Percentiles rank a stretch among this genome's conserved stretches.
Evolutionary conservation across 2,888 invertebrate species (phyloP).

Genomic region (Drosophila siamana): DNA sequence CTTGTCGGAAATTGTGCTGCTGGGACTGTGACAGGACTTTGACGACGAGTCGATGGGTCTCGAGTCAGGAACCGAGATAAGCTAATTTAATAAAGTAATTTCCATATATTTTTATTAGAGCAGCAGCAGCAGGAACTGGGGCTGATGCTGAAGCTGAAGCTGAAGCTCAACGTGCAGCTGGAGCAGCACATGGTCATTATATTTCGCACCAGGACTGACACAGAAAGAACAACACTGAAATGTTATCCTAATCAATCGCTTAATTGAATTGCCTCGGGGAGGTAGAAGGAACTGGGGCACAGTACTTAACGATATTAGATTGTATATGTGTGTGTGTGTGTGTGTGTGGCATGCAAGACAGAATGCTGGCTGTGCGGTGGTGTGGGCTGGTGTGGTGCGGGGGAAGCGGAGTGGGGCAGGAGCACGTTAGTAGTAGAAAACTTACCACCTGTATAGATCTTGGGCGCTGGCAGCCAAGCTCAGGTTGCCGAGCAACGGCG

Average conservation of each 20-base stretch:
- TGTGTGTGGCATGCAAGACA: conserved; percentile 1
- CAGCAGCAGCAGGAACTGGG: not conserved
- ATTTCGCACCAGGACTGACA: conserved; percentile 3
- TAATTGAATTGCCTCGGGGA: conserved; percentile 64
- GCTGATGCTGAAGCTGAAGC: not conserved
- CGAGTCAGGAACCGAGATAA: conserved; percentile 64
- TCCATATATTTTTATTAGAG: conserved; percentile 74
- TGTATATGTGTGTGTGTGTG: not conserved
- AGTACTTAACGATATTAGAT: conserved; percentile 12
- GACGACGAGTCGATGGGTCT: not conserved
- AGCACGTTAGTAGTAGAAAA: conserved; percentile 72
- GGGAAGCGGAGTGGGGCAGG: conserved; percentile 12
- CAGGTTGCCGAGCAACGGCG: conserved; percentile 86
- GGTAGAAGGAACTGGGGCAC: not conserved
- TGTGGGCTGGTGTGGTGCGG: no score
- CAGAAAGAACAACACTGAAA: conserved; percentile 43
- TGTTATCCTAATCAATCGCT: conserved; percentile 69
- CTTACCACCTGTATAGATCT: conserved; percentile 86
- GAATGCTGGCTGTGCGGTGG: no score
- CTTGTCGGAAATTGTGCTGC: conserved; percentile 56
- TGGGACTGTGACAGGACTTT: conserved; percentile 43
- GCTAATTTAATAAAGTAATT: conserved; percentile 79
- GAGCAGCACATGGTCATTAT: not conserved
- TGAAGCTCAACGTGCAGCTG: no score
- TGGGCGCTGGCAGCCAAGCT: conserved; percentile 86